Conservation (phyloP, 2,888 invertebrate genomes). For the Nasonia oneida region DNA sequence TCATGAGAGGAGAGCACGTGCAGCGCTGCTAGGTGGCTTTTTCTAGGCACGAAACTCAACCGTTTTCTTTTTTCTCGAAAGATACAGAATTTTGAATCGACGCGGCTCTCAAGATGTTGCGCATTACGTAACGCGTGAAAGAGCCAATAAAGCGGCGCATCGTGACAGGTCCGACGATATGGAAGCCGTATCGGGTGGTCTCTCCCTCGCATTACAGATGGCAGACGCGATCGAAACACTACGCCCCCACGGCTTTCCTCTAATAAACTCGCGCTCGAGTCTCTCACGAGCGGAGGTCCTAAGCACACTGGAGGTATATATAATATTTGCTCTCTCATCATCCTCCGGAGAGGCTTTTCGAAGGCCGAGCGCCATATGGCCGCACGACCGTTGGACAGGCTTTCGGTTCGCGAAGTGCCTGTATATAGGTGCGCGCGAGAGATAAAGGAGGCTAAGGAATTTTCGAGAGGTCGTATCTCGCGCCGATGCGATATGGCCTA, state of each 20-base stretch:
- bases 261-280: not conserved
- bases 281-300: not conserved
- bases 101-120: not conserved
- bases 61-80: not conserved
- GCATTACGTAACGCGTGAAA: constrained; percentile 3
- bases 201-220: constrained; percentile 1
- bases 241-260: not conserved
- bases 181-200: constrained; percentile 22
- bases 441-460: not conserved
- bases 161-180: not conserved
- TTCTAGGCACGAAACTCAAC: not conserved
- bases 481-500: not conserved
- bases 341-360: not conserved
- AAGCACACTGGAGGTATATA: not conserved
- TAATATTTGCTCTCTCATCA: constrained; percentile 18
- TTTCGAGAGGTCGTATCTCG: not conserved
- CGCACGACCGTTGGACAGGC: constrained; percentile 36
- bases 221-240: not conserved
- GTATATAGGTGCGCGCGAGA: not conserved
- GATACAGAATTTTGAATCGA: not conserved
- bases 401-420: not conserved
- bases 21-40: not conserved
- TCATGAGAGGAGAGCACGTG: not conserved
- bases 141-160: not conserved
- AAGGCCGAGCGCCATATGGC: constrained; percentile 49